Evolutionary conservation across 1,140 invertebrate genomes (phyloP).

Genomic region (Meloidogyne chitwoodi): DNA sequence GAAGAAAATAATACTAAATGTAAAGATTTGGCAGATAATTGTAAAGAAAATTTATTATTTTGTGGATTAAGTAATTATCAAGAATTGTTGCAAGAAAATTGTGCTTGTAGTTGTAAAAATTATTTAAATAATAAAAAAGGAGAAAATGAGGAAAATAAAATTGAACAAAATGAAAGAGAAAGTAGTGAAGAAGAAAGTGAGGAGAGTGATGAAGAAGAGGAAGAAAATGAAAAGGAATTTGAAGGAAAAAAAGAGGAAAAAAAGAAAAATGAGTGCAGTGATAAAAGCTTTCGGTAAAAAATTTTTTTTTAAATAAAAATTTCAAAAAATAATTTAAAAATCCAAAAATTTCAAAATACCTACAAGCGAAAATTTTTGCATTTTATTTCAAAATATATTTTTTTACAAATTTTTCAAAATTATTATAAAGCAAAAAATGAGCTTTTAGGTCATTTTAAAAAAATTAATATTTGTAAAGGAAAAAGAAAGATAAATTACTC

Average conservation of each 20-base stretch:
- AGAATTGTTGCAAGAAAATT: conserved; percentile 3
- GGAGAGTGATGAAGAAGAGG: not conserved
- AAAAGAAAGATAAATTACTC: no score
- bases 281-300: conserved; percentile 2
- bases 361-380: no score
- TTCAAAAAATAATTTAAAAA: no score
- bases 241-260: not conserved
- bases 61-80: not conserved
- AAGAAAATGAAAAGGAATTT: not conserved
- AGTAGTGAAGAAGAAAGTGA: not conserved
- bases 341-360: no score
- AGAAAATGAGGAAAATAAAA: not conserved
- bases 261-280: not conserved
- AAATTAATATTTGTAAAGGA: no score
- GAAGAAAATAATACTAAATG: not conserved
- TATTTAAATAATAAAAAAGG: not conserved
- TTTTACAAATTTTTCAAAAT: no score
- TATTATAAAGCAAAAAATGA: no score
- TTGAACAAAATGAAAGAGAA: not conserved
- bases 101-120: conserved; percentile 4
- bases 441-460: no score
- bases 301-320: no score
- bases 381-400: no score
- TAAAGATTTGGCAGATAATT: conserved; percentile 10
- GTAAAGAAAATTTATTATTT: conserved; percentile 6